Evolutionary conservation across 2,113 vertebrate species (phyloP), one percentile per base, ranked within the genome.

Genomic region (Dicaeum eximium): DNA sequence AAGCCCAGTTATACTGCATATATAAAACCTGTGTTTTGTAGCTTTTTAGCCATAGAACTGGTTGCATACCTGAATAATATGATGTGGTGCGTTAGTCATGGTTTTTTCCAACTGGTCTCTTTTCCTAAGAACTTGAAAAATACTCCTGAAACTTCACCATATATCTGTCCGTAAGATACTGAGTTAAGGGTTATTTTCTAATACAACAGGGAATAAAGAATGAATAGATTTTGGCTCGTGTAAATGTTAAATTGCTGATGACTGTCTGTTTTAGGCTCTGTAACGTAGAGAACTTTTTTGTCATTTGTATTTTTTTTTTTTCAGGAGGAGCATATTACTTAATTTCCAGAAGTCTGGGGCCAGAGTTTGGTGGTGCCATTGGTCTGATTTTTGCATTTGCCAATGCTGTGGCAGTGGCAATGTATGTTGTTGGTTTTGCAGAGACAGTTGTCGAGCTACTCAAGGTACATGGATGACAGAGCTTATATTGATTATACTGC

Each of bases 371-470:
- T 61, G 99, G 99, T 15, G 99, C 99, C 14, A 99, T 99, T 74
- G 99, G 99, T 67, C 97, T 99, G 13, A 99, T 99, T 79, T 99
- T 99, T 80, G 99, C 99, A 67, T 99, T 99, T 93, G 99, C 99
- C 85, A 99, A 99, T 84, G 99, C 99, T 37, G 99, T 99, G 83
- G 99, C 99, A 38, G 99, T 99, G 45, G 99, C 99, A 94, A 99
- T 99, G 99, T 99, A 99, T 64, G 99, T 99, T 78, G 99, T 99
- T 95, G 99, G 99, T 83, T 99, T 99, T 95, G 98, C 99, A 61
- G 99, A 99, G 94, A 99, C 99, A 1, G 98, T 99, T 51, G 99
- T 99, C 40, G 98, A 99, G 74, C 97, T 99, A 40, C 99, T 99
- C 13, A 90, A 96, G 80, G 99, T 99, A 98, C 2, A 1, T 17